Evolutionary conservation across 2,888 invertebrate genomes (phyloP).

Genomic region (Mythimna pallens): DNA sequence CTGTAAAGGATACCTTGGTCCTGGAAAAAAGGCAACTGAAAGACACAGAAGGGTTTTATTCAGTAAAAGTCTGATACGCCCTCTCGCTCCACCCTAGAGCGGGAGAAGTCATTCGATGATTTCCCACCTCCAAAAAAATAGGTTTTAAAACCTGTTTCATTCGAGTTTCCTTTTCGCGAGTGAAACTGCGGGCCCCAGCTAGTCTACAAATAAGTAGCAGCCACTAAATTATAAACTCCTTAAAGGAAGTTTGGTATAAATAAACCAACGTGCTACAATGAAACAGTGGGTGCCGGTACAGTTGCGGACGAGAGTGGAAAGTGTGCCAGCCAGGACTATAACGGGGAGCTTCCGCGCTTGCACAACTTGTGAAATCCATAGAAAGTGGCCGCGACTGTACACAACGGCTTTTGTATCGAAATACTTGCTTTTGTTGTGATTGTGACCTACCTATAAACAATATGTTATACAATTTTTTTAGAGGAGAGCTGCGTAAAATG

Average conservation of each 20-base stretch:
- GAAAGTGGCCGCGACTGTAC: constrained; percentile 69
- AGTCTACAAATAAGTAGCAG: constrained; percentile 9
- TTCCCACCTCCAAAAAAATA: too few relatives aligned
- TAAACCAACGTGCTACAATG: constrained; percentile 17
- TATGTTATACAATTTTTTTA: too few relatives aligned
- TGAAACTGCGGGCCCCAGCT: neutral
- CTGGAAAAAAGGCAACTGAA: too few relatives aligned
- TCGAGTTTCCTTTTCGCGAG: neutral
- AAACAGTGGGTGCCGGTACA: constrained; percentile 48
- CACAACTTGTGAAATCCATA: constrained; percentile 67
- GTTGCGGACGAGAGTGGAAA: constrained; percentile 75
- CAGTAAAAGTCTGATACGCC: too few relatives aligned
- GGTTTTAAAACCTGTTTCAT: neutral
- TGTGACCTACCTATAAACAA: constrained; percentile 6
- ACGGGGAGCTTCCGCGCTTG: constrained; percentile 59
- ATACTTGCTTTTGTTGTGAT: constrained; percentile 23
- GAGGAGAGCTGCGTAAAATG: too few relatives aligned
- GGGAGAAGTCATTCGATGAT: too few relatives aligned
- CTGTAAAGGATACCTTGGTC: too few relatives aligned
- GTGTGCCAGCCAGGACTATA: constrained; percentile 79
- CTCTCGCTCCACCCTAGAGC: too few relatives aligned
- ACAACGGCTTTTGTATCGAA: constrained; percentile 31
- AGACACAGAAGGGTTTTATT: too few relatives aligned
- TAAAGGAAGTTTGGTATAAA: constrained; percentile 34
- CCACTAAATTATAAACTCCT: constrained; percentile 39